Conservation (phyloP, 2,113 vertebrate genomes). For the Hucho hucho region DNA sequence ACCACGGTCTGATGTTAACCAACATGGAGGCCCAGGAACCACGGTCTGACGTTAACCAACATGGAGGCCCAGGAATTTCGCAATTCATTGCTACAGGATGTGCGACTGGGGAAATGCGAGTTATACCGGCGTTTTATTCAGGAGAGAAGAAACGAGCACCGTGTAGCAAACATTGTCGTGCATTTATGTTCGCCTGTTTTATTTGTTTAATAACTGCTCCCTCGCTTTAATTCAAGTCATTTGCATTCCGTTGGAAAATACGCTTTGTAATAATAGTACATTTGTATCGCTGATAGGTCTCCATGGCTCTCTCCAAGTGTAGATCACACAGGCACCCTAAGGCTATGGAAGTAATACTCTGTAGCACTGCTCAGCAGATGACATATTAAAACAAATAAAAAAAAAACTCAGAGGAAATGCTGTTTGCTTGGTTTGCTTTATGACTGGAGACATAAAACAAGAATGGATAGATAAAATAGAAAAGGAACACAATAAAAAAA, state of each 20-base stretch:
- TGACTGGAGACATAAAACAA: slow-evolving; percentile 50
- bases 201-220: slow-evolving; percentile 46
- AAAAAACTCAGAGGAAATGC: slow-evolving; percentile 24
- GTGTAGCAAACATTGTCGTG: slow-evolving; percentile 12
- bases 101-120: slow-evolving; percentile 15
- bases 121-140: neutral
- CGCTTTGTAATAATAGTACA: slow-evolving; percentile 52
- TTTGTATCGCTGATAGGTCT: slow-evolving; percentile 53
- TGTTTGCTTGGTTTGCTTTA: slow-evolving; percentile 61
- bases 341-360: slow-evolving; percentile 54
- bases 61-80: neutral
- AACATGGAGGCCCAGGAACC: too few species aligned
- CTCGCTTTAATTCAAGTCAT: slow-evolving; percentile 54
- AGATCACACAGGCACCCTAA: slow-evolving; percentile 53
- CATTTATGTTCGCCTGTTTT: slow-evolving; percentile 42
- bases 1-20: too few species aligned
- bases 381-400: slow-evolving; percentile 46
- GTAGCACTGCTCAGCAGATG: slow-evolving; percentile 45
- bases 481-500: slow-evolving; percentile 37
- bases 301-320: slow-evolving; percentile 50
- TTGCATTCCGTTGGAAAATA: slow-evolving; percentile 53
- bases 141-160: neutral
- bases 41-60: too few species aligned
- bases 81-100: neutral
- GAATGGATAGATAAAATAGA: slow-evolving; percentile 39